Evolutionary conservation across 2,888 invertebrate species (phyloP).

Genomic region (Oscheius sp.): DNA sequence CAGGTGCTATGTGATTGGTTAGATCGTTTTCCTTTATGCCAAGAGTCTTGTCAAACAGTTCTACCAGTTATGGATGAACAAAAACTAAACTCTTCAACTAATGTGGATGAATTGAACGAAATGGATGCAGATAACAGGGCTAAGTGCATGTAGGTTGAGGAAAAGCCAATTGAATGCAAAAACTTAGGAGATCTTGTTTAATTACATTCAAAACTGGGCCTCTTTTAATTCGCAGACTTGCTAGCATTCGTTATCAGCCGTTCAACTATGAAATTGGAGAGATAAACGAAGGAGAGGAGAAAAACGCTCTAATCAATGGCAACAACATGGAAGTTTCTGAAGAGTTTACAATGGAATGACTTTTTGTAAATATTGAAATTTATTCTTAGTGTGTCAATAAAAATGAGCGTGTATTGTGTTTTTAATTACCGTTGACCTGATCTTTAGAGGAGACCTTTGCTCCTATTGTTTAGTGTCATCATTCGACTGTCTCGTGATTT

Average conservation of each 20-base stretch:
- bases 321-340: too few relatives aligned
- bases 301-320: too few relatives aligned
- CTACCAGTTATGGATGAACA: neutral
- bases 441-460: too few relatives aligned
- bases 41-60: neutral
- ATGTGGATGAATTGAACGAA: conserved; percentile 12
- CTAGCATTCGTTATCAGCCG: neutral
- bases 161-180: neutral
- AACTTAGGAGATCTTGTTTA: conserved; percentile 2
- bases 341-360: too few relatives aligned
- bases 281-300: neutral
- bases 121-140: neutral
- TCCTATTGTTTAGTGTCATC: too few relatives aligned
- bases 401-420: too few relatives aligned
- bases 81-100: neutral
- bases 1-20: neutral
- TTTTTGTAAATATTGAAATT: too few relatives aligned
- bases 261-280: neutral
- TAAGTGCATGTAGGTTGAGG: conserved; percentile 8
- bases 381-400: too few relatives aligned
- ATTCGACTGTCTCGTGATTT: too few relatives aligned
- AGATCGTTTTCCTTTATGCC: neutral
- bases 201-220: conserved; percentile 2
- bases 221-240: neutral
- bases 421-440: too few relatives aligned